phyloP scores from a whole-genome alignment of 2,888 invertebrate species.

The Tholera decimalis region DNA sequence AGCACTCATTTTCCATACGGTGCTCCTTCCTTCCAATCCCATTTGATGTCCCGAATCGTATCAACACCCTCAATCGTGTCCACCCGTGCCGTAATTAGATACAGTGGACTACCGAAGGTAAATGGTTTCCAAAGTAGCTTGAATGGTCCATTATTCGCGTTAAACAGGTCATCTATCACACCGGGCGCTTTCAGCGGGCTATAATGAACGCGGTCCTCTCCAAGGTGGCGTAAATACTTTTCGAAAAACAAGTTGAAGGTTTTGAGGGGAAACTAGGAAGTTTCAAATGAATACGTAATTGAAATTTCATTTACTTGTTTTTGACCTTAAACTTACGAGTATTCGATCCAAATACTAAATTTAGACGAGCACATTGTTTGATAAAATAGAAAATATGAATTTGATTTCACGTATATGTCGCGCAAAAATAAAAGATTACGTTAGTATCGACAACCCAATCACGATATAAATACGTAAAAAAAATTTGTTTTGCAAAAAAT shows the following conservation, averaged over 20 bases:
- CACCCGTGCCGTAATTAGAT: constrained; percentile 61
- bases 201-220: constrained; percentile 78
- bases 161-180: constrained; percentile 84
- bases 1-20: constrained; percentile 12
- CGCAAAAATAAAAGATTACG: no score
- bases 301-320: constrained; percentile 41
- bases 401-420: no score
- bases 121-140: constrained; percentile 71
- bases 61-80: constrained; percentile 54
- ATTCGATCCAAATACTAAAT: no score
- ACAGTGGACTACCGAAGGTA: constrained; percentile 63
- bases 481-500: no score
- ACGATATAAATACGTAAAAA: no score
- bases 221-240: constrained; percentile 59
- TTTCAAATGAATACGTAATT: constrained; percentile 28
- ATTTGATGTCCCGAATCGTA: constrained; percentile 42
- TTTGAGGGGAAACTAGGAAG: constrained; percentile 18
- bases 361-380: no score
- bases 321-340: constrained; percentile 23
- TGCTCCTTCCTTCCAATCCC: constrained; percentile 7
- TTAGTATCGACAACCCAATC: no score
- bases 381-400: no score
- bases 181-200: constrained; percentile 75
- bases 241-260: constrained; percentile 47
- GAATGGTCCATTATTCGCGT: constrained; percentile 84